Base-by-base conservation (phyloP, 2,113 vertebrate species). In the Rhinogobius similis region DNA sequence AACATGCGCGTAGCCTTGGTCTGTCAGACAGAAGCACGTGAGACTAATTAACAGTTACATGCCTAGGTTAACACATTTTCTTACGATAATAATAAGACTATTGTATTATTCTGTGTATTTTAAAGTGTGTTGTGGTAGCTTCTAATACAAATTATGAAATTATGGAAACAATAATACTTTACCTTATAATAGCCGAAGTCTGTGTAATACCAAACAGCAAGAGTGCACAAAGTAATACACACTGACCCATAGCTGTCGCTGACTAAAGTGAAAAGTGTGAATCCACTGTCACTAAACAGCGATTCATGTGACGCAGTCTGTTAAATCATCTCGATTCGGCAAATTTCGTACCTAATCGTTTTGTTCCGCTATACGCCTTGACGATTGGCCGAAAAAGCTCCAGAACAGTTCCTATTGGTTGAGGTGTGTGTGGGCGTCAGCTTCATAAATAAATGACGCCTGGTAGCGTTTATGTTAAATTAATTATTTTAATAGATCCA, bases 151-250 rank as follows among this genome's bases (percentile, higher is more conserved):
- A 59, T 10, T 18, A 16, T 29, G 8, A 36, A 9, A 62, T 14
- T 62, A 8, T 41, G 16, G 14, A 16, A 20, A n/a, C n/a, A 62
- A 26, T 20, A n/a, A 62, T 1, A 1, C 23, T 23, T 77, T 90
- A 92, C 91, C 91, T 91, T 38, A 89, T 65, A 10, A 91, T 48
- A 18, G 89, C 84, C 66, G 72, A 58, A 55, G 79, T 82, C 12
- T 89, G 82, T 8, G 75, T 36, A 0, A 88, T 4, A 32, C 90
- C 69, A 75, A 91, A 48, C 50, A 59, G 32, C 5, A 39, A 65
- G 24, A 70, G 1, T 5, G 88, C 4, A 14, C 2, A 72, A 16
- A 81, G 36, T 9, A 76, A 41, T 32, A 29, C 3, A 14, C 75
- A 39, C n/a, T 32, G 64, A 18, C 32, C 21, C 88, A 90, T 90